These are phyloP conservation scores for Anodontia alba DNA, from an alignment of 2,888 invertebrate genomes.

Conservation along the genomic window DNA sequence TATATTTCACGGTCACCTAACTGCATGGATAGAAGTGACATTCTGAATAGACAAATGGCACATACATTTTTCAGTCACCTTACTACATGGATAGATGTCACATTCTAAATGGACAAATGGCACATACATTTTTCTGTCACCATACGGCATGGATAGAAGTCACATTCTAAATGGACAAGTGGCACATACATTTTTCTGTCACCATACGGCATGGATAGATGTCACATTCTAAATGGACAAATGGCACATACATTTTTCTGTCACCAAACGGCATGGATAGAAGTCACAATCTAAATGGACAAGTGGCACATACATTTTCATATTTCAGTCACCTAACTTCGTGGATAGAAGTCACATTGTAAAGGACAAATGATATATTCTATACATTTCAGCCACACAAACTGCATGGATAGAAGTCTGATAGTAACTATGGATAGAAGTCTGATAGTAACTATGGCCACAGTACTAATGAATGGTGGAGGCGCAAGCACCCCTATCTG, in stretches of 20 bases:
- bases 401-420: too few relatives aligned
- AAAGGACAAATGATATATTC: not conserved
- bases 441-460: too few relatives aligned
- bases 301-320: not conserved
- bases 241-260: not conserved
- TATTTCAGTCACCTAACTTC: not conserved
- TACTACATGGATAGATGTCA: not conserved
- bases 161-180: not conserved
- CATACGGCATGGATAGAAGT: not conserved
- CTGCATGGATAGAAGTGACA: not conserved
- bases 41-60: not conserved
- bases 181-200: not conserved
- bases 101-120: too few relatives aligned
- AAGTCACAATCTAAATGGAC: not conserved
- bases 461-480: too few relatives aligned
- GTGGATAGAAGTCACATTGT: not conserved
- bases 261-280: not conserved
- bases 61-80: not conserved
- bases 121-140: conserved; percentile 2
- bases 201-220: not conserved
- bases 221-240: too few relatives aligned
- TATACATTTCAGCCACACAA: too few relatives aligned
- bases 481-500: too few relatives aligned
- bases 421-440: too few relatives aligned
- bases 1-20: not conserved